A percentile compares a stretch with the other conserved stretches of the same genome.
These are phyloP conservation scores for Pseudorectes ferrugineus DNA, from an alignment of 2,113 vertebrate genomes.

Conservation along the genomic window DNA sequence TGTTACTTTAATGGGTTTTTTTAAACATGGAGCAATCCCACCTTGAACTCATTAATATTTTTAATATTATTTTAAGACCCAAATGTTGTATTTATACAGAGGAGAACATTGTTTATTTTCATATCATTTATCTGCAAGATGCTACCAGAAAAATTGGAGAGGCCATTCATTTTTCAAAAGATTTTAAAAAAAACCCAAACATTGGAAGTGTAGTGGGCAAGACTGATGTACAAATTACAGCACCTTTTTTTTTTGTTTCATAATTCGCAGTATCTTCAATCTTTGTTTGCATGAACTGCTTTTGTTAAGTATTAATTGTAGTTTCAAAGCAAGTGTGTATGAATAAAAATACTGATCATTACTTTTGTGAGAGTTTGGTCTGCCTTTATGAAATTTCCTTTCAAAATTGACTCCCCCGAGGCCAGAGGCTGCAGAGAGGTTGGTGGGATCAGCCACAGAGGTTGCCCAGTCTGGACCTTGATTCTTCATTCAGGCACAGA, in stretches of 20 bases:
- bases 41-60: background rate
- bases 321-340: slow-evolving; percentile 68
- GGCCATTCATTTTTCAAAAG: background rate
- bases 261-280: background rate
- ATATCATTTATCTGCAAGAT: background rate
- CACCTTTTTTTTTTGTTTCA: background rate
- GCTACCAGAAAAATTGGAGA: background rate
- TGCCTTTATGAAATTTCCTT: background rate
- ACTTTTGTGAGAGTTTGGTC: background rate
- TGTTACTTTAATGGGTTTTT: background rate
- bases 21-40: background rate
- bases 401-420: accelerated
- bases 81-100: background rate
- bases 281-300: slow-evolving; percentile 73
- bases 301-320: slow-evolving; percentile 71
- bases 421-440: background rate
- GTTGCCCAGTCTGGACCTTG: accelerated
- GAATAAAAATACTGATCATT: slow-evolving; percentile 71
- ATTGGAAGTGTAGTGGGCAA: background rate
- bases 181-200: no score
- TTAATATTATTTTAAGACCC: background rate
- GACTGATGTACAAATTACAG: slow-evolving; percentile 40
- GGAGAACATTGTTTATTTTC: background rate
- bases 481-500: background rate
- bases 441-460: background rate